These are phyloP conservation scores for Mirounga angustirostris DNA, from an alignment of 2,113 vertebrate genomes.

Conservation along the genomic window DNA sequence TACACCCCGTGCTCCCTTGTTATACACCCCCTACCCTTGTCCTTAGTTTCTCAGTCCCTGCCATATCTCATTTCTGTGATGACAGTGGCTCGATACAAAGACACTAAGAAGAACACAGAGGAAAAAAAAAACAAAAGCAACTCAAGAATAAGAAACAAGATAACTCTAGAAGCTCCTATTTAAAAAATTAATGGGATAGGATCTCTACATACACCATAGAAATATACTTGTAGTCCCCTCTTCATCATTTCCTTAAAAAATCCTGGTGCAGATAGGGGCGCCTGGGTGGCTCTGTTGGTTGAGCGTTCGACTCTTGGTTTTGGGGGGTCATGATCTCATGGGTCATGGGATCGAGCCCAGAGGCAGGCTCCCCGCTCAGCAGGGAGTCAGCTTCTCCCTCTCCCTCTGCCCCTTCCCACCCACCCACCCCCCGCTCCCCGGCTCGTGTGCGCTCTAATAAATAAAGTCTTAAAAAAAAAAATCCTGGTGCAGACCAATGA, in stretches of 20 bases:
- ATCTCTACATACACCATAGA: background rate
- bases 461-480: background rate
- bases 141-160: background rate
- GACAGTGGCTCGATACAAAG: background rate
- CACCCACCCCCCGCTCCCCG: too few species aligned
- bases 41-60: background rate
- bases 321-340: background rate
- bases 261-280: background rate
- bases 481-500: background rate
- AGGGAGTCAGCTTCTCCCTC: too few species aligned
- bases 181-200: background rate
- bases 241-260: background rate
- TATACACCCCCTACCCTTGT: background rate
- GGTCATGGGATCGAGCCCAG: background rate
- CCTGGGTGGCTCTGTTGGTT: background rate
- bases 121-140: background rate
- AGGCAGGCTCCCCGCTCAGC: too few species aligned
- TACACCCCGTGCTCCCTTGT: background rate
- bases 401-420: background rate
- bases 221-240: background rate
- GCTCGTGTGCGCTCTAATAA: background rate
- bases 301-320: background rate
- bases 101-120: background rate
- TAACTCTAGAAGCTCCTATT: background rate
- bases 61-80: background rate